These are phyloP conservation scores for Cephus pulcher DNA, from an alignment of 2,888 invertebrate genomes.

Conservation along the genomic window DNA sequence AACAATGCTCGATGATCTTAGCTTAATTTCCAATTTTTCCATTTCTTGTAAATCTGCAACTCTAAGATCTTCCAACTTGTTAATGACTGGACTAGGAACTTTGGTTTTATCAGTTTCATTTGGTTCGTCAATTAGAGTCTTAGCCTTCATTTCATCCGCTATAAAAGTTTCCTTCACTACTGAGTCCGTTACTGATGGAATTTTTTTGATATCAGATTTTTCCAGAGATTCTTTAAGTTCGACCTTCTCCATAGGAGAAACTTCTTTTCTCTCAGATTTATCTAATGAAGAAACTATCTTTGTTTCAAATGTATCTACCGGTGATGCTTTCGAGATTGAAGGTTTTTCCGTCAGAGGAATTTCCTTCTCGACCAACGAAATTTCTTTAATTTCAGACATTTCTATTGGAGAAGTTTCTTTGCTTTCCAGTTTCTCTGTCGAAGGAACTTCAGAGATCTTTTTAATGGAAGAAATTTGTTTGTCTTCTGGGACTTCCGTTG, in stretches of 20 bases:
- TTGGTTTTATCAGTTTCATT: background rate
- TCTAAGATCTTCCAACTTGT: background rate
- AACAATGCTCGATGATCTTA: conserved; percentile 3
- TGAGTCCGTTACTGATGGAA: background rate
- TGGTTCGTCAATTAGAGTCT: background rate
- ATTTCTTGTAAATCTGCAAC: background rate
- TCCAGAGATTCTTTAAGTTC: background rate
- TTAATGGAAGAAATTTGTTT: background rate
- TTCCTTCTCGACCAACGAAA: too few relatives aligned
- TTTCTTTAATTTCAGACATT: background rate
- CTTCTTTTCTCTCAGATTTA: too few relatives aligned
- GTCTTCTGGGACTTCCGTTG: background rate
- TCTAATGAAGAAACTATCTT: too few relatives aligned
- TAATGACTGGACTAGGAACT: background rate
- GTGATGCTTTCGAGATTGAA: too few relatives aligned
- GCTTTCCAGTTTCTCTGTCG: too few relatives aligned
- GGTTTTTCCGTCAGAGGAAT: too few relatives aligned
- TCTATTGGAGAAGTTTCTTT: background rate
- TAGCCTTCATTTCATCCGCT: conserved; percentile 18
- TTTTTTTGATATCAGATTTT: background rate
- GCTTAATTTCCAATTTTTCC: background rate
- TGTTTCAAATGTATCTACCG: too few relatives aligned
- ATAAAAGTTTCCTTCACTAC: conserved; percentile 3
- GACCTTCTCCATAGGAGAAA: background rate
- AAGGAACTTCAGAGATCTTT: too few relatives aligned